Base-by-base conservation (phyloP, 2,797 vertebrate species). In the Fistularia commersonii region DNA sequence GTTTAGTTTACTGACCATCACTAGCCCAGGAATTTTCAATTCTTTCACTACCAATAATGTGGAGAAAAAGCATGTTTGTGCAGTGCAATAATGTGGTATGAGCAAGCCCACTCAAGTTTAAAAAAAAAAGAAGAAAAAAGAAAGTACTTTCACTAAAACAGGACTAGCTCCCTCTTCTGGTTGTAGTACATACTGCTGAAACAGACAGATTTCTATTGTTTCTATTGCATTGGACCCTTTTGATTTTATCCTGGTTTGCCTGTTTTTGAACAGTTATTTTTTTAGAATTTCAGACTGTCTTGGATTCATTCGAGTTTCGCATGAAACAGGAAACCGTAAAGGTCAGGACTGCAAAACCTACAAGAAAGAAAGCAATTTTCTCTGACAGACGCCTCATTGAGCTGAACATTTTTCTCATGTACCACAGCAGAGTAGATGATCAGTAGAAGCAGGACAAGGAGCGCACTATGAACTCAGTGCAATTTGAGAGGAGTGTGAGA, bases 161-260 rank as follows among this genome's bases (percentile, higher is more conserved):
- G 48, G 35, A 57, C 53, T 61, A 51, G 69, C 78, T 70, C 77
- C 73, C 80, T 69, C 69, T 76, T 47, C 72, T 74, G 80, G 74
- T 54, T 37, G 7, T 11, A 8, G 13, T 3, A 12, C 9, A 6
- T 11, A 41, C 9, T 2, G 3, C 38, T 61, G 32, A 42, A 48
- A 37, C 32, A 41, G 15, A 31, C 41, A 7, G 1, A 47, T 32
- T 3, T 9, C 11, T 36, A 36, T 6, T 35, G 8, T 8, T 35
- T 8, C 8, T 36, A 36, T 6, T 36, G 7, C 7, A 7, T 36
- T 36, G 2, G 6, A 6, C 6, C 56, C 40, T 5, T 9, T 45
- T 11, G 32, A 40, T 37, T n/a, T 39, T 8, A 23, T 4, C n/a
- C 35, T 13, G 1, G 9, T 7, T 5, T 45, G 44, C 49, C 1